Percentiles rank a stretch among this genome's conserved stretches.
phyloP scores from a whole-genome alignment of 2,797 vertebrate genomes.

The Acanthiza pusilla region DNA sequence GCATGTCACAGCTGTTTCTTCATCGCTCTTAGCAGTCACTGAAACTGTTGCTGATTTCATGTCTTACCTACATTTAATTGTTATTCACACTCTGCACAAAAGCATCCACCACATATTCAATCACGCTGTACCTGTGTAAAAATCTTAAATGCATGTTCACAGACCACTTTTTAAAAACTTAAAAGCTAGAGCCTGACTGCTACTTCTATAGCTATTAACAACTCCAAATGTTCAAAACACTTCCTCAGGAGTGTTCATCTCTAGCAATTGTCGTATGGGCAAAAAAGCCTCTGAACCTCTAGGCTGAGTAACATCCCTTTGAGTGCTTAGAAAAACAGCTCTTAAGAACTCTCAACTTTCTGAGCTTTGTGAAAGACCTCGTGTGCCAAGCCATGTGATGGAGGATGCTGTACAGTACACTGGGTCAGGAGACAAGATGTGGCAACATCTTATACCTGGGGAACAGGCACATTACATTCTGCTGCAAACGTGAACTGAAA shows the following conservation, averaged over 20 bases:
- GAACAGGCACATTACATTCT: neutral
- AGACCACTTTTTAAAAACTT: neutral
- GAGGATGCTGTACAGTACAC: neutral
- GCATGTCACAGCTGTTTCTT: neutral
- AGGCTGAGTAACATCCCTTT: neutral
- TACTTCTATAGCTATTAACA: neutral
- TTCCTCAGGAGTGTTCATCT: conserved; percentile 5
- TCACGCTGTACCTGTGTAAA: neutral
- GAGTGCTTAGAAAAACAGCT: conserved; percentile 38
- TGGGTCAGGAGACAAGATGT: conserved; percentile 42
- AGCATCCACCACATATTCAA: neutral
- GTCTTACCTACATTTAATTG: neutral
- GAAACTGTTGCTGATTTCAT: neutral
- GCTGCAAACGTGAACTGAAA: neutral
- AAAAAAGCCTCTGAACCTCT: neutral
- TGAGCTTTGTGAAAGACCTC: neutral
- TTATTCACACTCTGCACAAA: neutral
- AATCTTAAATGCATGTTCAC: neutral
- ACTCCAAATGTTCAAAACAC: neutral
- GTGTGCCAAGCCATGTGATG: neutral
- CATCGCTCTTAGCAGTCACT: neutral
- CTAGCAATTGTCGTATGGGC: neutral
- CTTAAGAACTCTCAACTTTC: conserved; percentile 41
- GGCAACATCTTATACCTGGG: neutral
- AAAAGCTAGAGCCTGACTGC: conserved; percentile 11